A percentile compares a stretch with the other conserved stretches of the same genome.
phyloP scores from a whole-genome alignment of 2,113 vertebrate species.

The Vulpes lagopus region DNA sequence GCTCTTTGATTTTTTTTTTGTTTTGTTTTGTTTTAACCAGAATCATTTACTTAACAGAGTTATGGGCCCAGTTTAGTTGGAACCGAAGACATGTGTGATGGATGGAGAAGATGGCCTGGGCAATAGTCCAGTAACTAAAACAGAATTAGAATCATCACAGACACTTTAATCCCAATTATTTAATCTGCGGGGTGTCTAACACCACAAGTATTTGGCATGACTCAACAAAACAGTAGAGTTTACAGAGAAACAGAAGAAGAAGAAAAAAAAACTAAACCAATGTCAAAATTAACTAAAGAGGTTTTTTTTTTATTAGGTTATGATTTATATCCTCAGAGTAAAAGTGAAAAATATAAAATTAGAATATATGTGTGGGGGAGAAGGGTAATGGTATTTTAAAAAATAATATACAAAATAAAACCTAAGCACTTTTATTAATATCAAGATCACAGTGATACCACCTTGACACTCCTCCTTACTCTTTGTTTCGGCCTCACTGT shows the following conservation, averaged over 20 bases:
- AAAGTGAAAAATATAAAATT: constrained; percentile 4
- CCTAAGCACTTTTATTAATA: background rate
- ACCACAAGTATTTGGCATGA: constrained; percentile 66
- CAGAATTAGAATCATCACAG: constrained; percentile 64
- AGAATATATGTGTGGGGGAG: background rate
- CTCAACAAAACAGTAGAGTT: constrained; percentile 15
- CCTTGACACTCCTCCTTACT: background rate
- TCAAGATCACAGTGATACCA: background rate
- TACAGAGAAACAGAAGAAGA: constrained; percentile 29
- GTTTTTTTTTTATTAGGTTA: constrained; percentile 27
- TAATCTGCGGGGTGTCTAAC: constrained; percentile 58
- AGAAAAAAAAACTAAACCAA: constrained; percentile 35
- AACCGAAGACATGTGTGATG: constrained; percentile 35
- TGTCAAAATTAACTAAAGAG: background rate
- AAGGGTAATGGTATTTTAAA: background rate
- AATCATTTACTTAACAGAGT: constrained; percentile 59
- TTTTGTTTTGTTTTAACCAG: background rate
- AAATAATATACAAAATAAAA: background rate
- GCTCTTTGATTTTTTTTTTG: constrained; percentile 8
- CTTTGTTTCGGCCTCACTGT: background rate
- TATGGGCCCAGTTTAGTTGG: constrained; percentile 42
- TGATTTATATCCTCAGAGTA: background rate
- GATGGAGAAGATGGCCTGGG: constrained; percentile 41
- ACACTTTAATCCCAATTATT: constrained; percentile 74
- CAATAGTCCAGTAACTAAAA: constrained; percentile 59